Conservation (phyloP, 2,797 vertebrate species). For the Trematomus bernacchii region DNA sequence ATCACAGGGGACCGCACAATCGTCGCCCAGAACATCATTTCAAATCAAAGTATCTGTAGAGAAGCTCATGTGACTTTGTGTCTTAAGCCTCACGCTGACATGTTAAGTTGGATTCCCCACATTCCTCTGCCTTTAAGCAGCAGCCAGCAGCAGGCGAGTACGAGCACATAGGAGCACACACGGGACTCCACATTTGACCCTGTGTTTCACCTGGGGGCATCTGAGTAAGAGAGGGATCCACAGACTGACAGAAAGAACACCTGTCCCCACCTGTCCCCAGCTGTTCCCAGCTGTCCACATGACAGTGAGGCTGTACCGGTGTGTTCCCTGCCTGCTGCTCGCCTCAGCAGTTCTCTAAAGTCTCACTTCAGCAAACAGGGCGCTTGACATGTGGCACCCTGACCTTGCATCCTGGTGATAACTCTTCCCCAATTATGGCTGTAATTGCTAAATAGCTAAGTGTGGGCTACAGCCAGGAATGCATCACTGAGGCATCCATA, state of each 20-base stretch:
- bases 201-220: slow-evolving; percentile 9
- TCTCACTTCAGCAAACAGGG: slow-evolving; percentile 69
- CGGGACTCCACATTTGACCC: slow-evolving; percentile 22
- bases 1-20: slow-evolving; percentile 22
- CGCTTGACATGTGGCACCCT: slow-evolving; percentile 58
- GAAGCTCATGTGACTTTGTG: slow-evolving; percentile 62
- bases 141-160: slow-evolving; percentile 49
- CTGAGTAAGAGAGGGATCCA: slow-evolving; percentile 24
- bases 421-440: slow-evolving; percentile 61
- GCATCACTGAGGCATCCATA: not conserved
- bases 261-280: slow-evolving; percentile 68
- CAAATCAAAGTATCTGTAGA: slow-evolving; percentile 41
- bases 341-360: slow-evolving; percentile 33
- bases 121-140: slow-evolving; percentile 67
- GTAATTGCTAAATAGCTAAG: slow-evolving; percentile 59
- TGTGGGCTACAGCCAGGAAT: slow-evolving; percentile 41
- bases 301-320: slow-evolving; percentile 8
- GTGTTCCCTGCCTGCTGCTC: slow-evolving; percentile 29
- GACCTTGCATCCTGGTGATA: slow-evolving; percentile 71
- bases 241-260: slow-evolving; percentile 49
- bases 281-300: slow-evolving; percentile 40
- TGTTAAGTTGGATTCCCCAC: slow-evolving; percentile 73
- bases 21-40: slow-evolving; percentile 11
- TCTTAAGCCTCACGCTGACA: slow-evolving; percentile 62
- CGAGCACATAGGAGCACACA: slow-evolving; percentile 34